phyloP scores from a whole-genome alignment of 2,113 vertebrate genomes.

The Orthonyx spaldingii region DNA sequence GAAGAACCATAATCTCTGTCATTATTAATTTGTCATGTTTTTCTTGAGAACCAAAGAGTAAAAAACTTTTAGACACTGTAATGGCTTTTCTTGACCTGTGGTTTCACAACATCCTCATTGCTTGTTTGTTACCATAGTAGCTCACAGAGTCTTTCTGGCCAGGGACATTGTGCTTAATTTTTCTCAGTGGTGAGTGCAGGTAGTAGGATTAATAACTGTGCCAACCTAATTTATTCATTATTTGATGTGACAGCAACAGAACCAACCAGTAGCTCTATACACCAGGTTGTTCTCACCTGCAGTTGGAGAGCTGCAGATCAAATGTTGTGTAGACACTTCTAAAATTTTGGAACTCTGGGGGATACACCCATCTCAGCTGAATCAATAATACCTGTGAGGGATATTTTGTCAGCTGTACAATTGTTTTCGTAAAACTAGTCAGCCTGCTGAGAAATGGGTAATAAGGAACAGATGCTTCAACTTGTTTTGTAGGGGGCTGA shows the following conservation, averaged over 20 bases:
- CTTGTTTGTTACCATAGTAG: background rate
- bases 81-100: background rate
- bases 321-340: background rate
- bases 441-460: conserved; percentile 44
- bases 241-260: background rate
- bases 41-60: background rate
- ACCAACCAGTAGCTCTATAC: background rate
- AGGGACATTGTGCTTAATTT: background rate
- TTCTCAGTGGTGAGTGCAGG: background rate
- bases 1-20: background rate
- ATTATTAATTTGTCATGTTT: background rate
- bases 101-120: background rate
- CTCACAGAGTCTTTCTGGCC: background rate
- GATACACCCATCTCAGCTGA: background rate
- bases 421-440: conserved; percentile 32
- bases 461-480: conserved; percentile 55
- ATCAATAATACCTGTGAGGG: background rate
- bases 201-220: background rate
- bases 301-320: background rate
- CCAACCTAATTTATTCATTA: background rate
- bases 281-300: background rate
- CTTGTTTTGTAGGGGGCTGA: conserved; percentile 29
- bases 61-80: background rate
- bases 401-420: conserved; percentile 12
- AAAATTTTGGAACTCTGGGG: background rate